Base-by-base conservation (phyloP, 2,888 invertebrate species). In the Drosophila subsilvestris region DNA sequence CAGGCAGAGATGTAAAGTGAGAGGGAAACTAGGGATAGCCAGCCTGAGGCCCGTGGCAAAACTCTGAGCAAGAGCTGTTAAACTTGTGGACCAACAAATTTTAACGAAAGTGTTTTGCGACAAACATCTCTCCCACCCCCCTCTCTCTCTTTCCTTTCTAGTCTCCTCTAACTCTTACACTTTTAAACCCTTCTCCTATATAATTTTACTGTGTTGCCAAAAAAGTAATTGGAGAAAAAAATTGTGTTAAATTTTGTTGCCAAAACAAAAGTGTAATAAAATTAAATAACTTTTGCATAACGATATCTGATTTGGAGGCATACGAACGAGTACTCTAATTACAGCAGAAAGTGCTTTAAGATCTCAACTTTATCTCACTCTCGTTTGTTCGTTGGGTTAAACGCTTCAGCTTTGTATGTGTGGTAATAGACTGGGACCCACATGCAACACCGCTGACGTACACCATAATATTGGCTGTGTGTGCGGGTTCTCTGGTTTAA, bases 41-140 rank as follows among this genome's bases (percentile, higher is more conserved):
- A 32, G 57, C 32, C 48, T 55, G 18, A 55, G 17, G 55, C 55
- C 17, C 10, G 10, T 10, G 44, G 12, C 12, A 27, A 55, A 29
- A 45, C 29, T 45, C 55, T 53, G 53, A 42, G 53, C 53, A 42
- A 25, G 53, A 32, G n/a, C 8, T 17, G 25, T 25, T 7, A 44
- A 76, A 67, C 53, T 74, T 76, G 58, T 59, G 61, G 61, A 70
- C 45, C 12, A 62, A 55, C 50, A 55, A 51, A 51, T 67, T 76
- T 59, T 62, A 77, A 77, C 68, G 65, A 75, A 77, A 77, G 77
- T 77, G 68, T 69, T 72, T 68, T 68, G 55, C 32, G 56, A 74
- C 62, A 71, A 71, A 43, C 63, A 74, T 68, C 67, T 51, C 22
- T 25, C 43, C 17, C 12, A 20, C 20, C 43, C 17, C 12, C 20